These are phyloP conservation scores for Nerophis lumbriciformis DNA, from an alignment of 2,113 vertebrate species.

Conservation along the genomic window DNA sequence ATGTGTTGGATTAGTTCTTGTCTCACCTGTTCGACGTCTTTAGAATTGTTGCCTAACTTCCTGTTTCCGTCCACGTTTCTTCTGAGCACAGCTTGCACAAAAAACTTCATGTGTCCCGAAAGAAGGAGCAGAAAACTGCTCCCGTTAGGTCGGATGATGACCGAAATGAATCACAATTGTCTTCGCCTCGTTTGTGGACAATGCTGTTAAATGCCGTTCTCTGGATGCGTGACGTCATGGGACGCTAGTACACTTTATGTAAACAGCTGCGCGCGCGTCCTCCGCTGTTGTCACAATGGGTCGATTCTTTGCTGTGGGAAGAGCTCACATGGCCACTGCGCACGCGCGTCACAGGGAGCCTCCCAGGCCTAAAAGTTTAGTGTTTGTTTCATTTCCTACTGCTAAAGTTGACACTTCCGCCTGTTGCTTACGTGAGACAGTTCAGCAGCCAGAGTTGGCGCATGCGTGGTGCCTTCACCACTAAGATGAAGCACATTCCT, in stretches of 20 bases:
- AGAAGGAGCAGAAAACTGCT: no score
- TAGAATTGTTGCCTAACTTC: constrained; percentile 5
- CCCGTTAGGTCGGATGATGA: no score
- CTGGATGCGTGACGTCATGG: background rate
- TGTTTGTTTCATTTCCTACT: no score
- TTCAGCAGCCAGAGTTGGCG: no score
- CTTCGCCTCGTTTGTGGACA: background rate
- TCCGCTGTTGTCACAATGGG: background rate
- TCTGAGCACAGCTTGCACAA: background rate
- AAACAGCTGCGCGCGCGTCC: background rate
- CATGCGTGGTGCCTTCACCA: no score
- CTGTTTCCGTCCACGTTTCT: background rate
- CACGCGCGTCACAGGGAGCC: background rate
- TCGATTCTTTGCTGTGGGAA: background rate
- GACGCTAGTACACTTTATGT: background rate
- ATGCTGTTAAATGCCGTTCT: background rate
- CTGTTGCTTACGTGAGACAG: no score
- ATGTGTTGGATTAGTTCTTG: background rate
- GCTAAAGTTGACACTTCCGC: no score
- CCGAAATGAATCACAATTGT: background rate
- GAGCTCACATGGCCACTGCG: background rate
- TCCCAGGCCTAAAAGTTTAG: background rate
- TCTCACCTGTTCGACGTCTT: constrained; percentile 3
- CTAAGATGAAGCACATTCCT: no score
- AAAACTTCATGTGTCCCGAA: no score